Evolutionary conservation across 2,888 invertebrate species (phyloP), one percentile per base, ranked within the genome.

Genomic region (Beris morrisii): DNA sequence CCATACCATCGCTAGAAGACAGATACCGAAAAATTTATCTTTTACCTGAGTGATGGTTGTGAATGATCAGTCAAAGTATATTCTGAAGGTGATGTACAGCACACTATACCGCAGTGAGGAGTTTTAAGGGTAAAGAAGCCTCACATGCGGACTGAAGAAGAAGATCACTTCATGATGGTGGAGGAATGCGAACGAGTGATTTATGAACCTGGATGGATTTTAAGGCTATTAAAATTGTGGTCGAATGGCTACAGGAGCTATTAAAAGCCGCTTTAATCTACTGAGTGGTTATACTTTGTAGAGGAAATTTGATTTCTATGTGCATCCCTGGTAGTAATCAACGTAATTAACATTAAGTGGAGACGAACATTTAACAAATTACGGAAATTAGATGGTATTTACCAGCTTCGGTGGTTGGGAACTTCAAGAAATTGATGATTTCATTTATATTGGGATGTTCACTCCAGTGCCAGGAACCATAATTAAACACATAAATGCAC

Each of bases 11-110:
- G 30, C 13, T 22, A 58, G 45, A 58, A 58, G 46, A 58, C 45
- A 58, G 57, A 58, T 58, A 58, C 13, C 56, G n/a, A 32, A 45
- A 58, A 58, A 58, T 58, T 58, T 58, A 58, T 58, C 57, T 58
- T 58, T 46, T 28, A 58, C 57, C 57, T 58, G 57, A 58, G 22
- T 58, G 45, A 58, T 58, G 57, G 57, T 28, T 28, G 45, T 46
- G 22, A 58, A 45, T 58, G 57, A 58, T 58, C 45, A 44, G 15
- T 58, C 45, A 22, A 58, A 46, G 12, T 5, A 11, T 44, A 15
- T 15, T 13, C 15, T 11, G 46, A 46, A 46, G 46, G 46, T 15
- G 46, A 50, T 28, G 15, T 15, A 48, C 15, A 4, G 6, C 15
- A 50, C 9, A 15, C 50, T 15, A 15, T n/a, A 9, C 50, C 50